Evolutionary conservation across 2,888 invertebrate genomes (phyloP), one percentile per base, ranked within the genome.

Genomic region (Drosophila antonietae): DNA sequence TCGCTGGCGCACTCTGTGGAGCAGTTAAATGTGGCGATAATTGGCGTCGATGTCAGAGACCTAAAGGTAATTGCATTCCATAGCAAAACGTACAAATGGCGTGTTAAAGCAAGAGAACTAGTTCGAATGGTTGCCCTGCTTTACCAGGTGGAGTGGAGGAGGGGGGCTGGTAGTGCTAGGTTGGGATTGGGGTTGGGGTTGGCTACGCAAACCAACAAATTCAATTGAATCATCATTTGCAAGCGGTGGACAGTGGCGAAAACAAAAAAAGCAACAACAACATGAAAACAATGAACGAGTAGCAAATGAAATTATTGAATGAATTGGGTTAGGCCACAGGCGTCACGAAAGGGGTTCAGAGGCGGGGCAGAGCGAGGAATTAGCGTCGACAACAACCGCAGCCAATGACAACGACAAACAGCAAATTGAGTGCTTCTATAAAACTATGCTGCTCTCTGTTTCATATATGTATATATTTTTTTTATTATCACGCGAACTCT

Each of bases 401-500:
- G 69, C 47, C 78, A 79, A 67, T 69, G 78, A 78, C 72, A 76
- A 68, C 67, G 67, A 61, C 73, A 78, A 80, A 62, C 83, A 78
- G 60, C 83, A 86, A 88, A 88, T 88, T 83, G 85, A 84, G 84
- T 68, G 59, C 55, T 52, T 56, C 31, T 46, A 46, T 46, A 46
- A 46, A 46, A 46, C 46, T 46, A 46, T 46, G 46, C 7, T 23
- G 0, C 15, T 23, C 15, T 46, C 20, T 39, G 15, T 31, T 18
- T 66, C n/a, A 37, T 39, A 33, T 39, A n/a, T 37, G 20, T 20
- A n/a, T 20, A 1, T 35, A 23, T 49, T 66, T 72, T 72, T 68
- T 70, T 73, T 83, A 78, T 75, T 68, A 83, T 78, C 89, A 88
- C 89, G 88, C 89, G 78, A 83, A 78, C 74, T 88, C 78, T 88